Percentiles rank a stretch among this genome's conserved stretches.
Evolutionary conservation across 2,113 vertebrate species (phyloP).

Genomic region (Myotis brandtii): DNA sequence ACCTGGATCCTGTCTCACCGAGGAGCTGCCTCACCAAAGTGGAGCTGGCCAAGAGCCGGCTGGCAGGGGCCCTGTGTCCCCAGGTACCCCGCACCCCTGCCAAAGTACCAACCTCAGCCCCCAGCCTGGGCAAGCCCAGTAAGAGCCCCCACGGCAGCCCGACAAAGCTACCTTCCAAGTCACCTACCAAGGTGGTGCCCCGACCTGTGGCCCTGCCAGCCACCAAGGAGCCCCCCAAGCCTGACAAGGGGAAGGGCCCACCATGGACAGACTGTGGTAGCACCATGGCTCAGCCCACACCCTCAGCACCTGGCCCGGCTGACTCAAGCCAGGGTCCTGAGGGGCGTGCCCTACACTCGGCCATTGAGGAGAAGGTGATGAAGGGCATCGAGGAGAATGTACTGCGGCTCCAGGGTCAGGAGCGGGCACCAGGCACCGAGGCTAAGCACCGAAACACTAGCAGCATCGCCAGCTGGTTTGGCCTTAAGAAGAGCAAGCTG

Average conservation of each 20-base stretch:
- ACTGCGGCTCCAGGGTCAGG: slow-evolving; percentile 94
- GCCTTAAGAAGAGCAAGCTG: slow-evolving; percentile 95
- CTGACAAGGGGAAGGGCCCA: slow-evolving; percentile 73
- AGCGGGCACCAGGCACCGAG: slow-evolving; percentile 86
- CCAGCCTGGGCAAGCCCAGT: slow-evolving; percentile 85
- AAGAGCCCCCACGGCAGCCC: slow-evolving; percentile 93
- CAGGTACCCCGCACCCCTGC: slow-evolving; percentile 88
- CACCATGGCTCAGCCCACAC: rapidly evolving
- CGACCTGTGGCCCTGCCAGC: slow-evolving; percentile 76
- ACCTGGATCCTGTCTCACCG: slow-evolving; percentile 82
- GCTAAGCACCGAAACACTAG: slow-evolving; percentile 94
- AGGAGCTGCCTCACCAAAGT: slow-evolving; percentile 87
- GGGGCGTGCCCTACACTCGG: slow-evolving; percentile 85
- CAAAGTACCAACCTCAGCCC: slow-evolving; percentile 86
- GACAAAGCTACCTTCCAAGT: slow-evolving; percentile 93
- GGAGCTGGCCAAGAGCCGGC: slow-evolving; percentile 89
- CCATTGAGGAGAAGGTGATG: slow-evolving; percentile 99
- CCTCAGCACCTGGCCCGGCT: neutral
- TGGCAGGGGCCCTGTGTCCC: slow-evolving; percentile 84
- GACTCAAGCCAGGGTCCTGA: slow-evolving; percentile 47
- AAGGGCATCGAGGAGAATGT: slow-evolving; percentile 97
- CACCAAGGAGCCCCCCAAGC: slow-evolving; percentile 78
- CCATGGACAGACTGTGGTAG: slow-evolving; percentile 62
- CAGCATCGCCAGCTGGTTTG: slow-evolving; percentile 96
- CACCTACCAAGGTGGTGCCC: slow-evolving; percentile 89